Evolutionary conservation across 35 echinoderm and acorn worm species (phyloP).

Genomic region (Hemicentrotus pulcherrimus): DNA sequence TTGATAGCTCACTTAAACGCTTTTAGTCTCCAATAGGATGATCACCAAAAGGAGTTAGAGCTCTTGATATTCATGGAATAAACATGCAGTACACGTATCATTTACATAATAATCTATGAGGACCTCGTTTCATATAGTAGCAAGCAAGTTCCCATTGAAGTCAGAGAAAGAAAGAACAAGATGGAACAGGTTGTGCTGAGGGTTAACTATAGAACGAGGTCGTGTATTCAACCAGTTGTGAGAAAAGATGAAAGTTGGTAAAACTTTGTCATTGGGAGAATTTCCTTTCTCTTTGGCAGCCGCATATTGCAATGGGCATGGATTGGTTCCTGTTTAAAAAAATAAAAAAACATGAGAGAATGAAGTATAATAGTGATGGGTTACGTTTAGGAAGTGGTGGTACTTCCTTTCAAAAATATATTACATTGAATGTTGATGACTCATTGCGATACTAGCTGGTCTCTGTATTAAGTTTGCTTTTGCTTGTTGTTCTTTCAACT

Average conservation of each 20-base stretch:
- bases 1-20: neutral
- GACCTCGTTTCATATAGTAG: too few species aligned
- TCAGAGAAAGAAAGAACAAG: too few species aligned
- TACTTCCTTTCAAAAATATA: slow-evolving; percentile 2
- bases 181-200: too few species aligned
- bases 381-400: neutral
- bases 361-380: neutral
- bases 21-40: too few species aligned
- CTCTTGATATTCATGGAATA: too few species aligned
- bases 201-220: too few species aligned
- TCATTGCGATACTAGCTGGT: neutral
- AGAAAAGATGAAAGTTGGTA: neutral
- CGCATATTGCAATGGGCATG: neutral
- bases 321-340: neutral
- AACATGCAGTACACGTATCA: too few species aligned
- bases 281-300: neutral
- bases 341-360: neutral
- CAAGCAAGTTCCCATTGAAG: too few species aligned
- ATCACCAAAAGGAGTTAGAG: too few species aligned
- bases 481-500: too few species aligned
- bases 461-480: neutral
- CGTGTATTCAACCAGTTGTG: neutral
- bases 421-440: slow-evolving; percentile 8
- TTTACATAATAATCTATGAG: too few species aligned
- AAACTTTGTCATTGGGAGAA: neutral